Conservation (phyloP, 2,113 vertebrate genomes). For the Ariopsis seemanni region DNA sequence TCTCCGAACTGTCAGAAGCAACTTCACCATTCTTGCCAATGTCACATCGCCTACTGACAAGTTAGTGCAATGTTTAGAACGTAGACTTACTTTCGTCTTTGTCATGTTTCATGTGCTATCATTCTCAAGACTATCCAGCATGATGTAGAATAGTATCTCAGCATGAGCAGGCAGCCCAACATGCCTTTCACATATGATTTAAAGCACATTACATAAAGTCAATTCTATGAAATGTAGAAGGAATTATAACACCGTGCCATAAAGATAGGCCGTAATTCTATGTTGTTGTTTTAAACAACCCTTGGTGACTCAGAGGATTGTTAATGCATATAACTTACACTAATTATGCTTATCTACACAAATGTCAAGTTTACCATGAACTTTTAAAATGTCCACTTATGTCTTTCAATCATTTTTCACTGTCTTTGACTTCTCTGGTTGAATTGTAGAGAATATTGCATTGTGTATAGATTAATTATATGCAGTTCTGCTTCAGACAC, state of each 20-base stretch:
- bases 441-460: not conserved
- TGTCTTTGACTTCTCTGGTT: not conserved
- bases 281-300: not conserved
- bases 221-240: not conserved
- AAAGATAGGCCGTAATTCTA: not conserved
- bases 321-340: not conserved
- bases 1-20: slow-evolving; percentile 90
- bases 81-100: slow-evolving; percentile 42
- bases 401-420: not conserved
- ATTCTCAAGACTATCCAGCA: not conserved
- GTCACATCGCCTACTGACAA: slow-evolving; percentile 88
- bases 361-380: not conserved
- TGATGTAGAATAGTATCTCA: not conserved
- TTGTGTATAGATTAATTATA: not conserved
- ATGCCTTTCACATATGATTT: not conserved
- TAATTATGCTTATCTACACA: not conserved
- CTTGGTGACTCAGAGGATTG: not conserved
- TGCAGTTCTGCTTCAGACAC: not conserved
- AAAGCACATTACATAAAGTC: not conserved
- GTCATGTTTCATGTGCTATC: slow-evolving; percentile 34
- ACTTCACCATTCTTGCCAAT: slow-evolving; percentile 93
- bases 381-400: not conserved
- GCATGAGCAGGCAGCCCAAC: not conserved
- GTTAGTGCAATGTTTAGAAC: slow-evolving; percentile 77
- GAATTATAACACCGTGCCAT: not conserved